Percentiles rank a stretch among this genome's conserved stretches.
Evolutionary conservation across 2,888 invertebrate genomes (phyloP).

Genomic region (Isotomurus palustris): DNA sequence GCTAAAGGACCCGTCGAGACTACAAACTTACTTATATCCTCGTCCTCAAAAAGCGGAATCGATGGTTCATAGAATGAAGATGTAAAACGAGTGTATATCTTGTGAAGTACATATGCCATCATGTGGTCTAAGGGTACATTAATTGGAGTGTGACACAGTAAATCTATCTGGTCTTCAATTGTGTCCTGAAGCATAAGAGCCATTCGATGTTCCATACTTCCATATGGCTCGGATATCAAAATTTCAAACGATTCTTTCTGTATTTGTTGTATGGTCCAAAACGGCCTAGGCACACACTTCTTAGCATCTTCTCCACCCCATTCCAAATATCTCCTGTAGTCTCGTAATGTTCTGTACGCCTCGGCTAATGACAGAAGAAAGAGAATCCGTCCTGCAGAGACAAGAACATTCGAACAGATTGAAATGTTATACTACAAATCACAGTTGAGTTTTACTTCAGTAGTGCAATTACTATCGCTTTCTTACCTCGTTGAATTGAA

Average conservation of each 20-base stretch:
- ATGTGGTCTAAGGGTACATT: slow-evolving; percentile 10
- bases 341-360: slow-evolving; percentile 6
- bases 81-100: slow-evolving; percentile 21
- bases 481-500: slow-evolving; percentile 21
- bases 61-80: slow-evolving; percentile 17
- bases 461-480: neutral
- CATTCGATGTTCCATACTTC: slow-evolving; percentile 24
- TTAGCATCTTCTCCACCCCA: neutral
- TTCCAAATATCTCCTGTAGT: slow-evolving; percentile 5
- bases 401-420: too few relatives aligned
- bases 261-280: slow-evolving; percentile 21
- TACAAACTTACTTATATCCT: slow-evolving; percentile 17
- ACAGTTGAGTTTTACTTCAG: too few relatives aligned
- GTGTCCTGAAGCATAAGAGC: slow-evolving; percentile 17
- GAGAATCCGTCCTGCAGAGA: slow-evolving; percentile 4
- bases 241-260: slow-evolving; percentile 18
- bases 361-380: slow-evolving; percentile 8
- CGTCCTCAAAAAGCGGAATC: slow-evolving; percentile 23
- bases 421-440: too few relatives aligned
- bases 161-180: slow-evolving; percentile 21
- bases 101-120: slow-evolving; percentile 17
- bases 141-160: slow-evolving; percentile 3
- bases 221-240: slow-evolving; percentile 19
- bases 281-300: slow-evolving; percentile 7
- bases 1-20: slow-evolving; percentile 20